A percentile compares a stretch with the other conserved stretches of the same genome.
phyloP scores from a whole-genome alignment of 2,888 invertebrate genomes.

The Ophioninae sp. region DNA sequence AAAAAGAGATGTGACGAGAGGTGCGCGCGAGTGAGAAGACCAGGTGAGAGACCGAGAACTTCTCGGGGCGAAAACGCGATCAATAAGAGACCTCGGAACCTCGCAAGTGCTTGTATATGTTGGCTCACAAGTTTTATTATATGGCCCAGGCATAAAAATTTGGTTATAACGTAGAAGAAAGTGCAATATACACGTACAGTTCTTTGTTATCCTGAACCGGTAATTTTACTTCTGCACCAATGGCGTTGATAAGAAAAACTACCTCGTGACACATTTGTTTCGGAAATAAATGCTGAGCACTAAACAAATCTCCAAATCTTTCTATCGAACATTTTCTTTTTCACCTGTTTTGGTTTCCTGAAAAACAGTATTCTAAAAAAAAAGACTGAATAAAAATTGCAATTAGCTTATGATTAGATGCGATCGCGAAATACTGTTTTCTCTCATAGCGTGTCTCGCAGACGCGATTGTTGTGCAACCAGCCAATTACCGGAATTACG shows the following conservation, averaged over 20 bases:
- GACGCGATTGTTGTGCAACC: slow-evolving; percentile 33
- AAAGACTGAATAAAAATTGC: no score
- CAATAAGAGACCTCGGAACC: slow-evolving; percentile 26
- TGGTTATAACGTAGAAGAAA: background rate
- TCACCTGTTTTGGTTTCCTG: background rate
- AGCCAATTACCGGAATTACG: background rate
- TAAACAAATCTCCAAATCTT: background rate
- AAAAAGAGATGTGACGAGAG: slow-evolving; percentile 9
- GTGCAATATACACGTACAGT: background rate
- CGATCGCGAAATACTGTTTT: background rate
- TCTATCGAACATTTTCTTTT: background rate
- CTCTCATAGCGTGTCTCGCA: background rate
- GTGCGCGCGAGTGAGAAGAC: slow-evolving; percentile 12
- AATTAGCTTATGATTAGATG: background rate
- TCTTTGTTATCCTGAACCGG: background rate
- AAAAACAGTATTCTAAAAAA: background rate
- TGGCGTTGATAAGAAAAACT: background rate
- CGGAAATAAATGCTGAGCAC: background rate
- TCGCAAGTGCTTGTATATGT: background rate
- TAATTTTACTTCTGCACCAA: background rate
- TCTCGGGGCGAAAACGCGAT: slow-evolving; percentile 27
- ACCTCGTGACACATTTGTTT: background rate
- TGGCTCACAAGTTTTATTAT: background rate
- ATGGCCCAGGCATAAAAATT: background rate
- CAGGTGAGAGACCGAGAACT: slow-evolving; percentile 10